Evolutionary conservation across 2,113 vertebrate genomes (phyloP), one percentile per base, ranked within the genome.

Genomic region (Coreoperca whiteheadi): DNA sequence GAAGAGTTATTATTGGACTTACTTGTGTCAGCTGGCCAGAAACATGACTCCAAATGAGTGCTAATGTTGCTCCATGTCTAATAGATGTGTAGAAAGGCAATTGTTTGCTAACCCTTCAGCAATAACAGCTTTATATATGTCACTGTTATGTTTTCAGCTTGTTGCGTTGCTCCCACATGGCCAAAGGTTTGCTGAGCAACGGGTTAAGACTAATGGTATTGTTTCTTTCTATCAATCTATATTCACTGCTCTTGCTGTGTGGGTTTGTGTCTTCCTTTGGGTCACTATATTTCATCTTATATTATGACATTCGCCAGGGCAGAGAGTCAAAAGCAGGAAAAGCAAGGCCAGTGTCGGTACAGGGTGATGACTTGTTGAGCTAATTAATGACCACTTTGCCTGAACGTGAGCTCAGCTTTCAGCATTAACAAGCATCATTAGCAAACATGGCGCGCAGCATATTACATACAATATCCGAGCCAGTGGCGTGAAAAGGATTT

Each of bases 401-500:
- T 75, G 73, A 50, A 37, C 14, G 9, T 41, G 54, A 77, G 28
- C 41, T 69, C 32, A 46, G 76, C 39, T 78, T 72, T 79, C 65
- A 28, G 30, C 34, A 53, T 67, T 41, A 63, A 69, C 67, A 61
- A 34, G 48, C 66, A 15, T 85, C 69, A 77, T 81, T 73, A 86
- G 83, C 65, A 87, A 85, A 87, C 66, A n/a, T 7, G 0, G 46
- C 0, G 50, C 37, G 8, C 30, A 11, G 79, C 61, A 8, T 30
- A 76, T 69, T 77, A 79, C 73, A 57, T 28, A 12, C 23, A 53
- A 59, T 54, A 73, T 77, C 84, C 63, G 32, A 81, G 72, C 30
- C 74, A 14, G 60, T 43, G 71, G 89, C 77, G 53, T 83, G 73
- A 89, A 87, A 74, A 85, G 56, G 73, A 74, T 86, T 90, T 78